Evolutionary conservation across 2,888 invertebrate genomes (phyloP).

Genomic region (Cetonia aurata): DNA sequence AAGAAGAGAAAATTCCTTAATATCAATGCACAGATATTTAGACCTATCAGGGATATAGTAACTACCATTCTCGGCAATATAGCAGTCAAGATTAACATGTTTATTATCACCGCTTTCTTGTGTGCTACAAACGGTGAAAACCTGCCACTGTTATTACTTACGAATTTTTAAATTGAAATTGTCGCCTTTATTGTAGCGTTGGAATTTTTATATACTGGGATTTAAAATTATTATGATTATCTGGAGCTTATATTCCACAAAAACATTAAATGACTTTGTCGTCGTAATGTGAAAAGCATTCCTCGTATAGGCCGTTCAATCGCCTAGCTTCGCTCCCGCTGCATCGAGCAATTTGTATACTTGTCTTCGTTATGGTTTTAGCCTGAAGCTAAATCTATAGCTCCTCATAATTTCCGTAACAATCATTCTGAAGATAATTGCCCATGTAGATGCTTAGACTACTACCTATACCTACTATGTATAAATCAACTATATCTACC

Average conservation of each 20-base stretch:
- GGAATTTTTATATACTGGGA: slow-evolving; percentile 41
- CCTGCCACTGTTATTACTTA: slow-evolving; percentile 53
- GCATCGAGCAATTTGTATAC: slow-evolving; percentile 30
- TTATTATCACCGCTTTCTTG: slow-evolving; percentile 55
- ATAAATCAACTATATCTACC: slow-evolving; percentile 21
- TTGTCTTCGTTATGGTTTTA: slow-evolving; percentile 35
- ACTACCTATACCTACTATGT: slow-evolving; percentile 12
- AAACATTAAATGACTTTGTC: slow-evolving; percentile 35
- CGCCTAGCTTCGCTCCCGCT: slow-evolving; percentile 4
- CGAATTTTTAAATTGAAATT: slow-evolving; percentile 44
- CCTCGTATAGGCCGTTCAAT: slow-evolving; percentile 22
- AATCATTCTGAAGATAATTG: slow-evolving; percentile 31
- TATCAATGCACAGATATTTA: slow-evolving; percentile 30
- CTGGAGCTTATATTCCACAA: slow-evolving; percentile 36
- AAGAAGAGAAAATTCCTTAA: neutral
- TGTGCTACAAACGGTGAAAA: slow-evolving; percentile 49
- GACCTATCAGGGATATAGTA: slow-evolving; percentile 38
- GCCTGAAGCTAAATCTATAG: slow-evolving; percentile 21
- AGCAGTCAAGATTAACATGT: slow-evolving; percentile 55
- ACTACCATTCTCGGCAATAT: slow-evolving; percentile 52
- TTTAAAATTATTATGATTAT: slow-evolving; percentile 43
- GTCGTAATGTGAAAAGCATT: slow-evolving; percentile 27
- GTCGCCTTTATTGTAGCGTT: slow-evolving; percentile 25
- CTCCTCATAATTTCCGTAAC: slow-evolving; percentile 23
- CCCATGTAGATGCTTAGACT: slow-evolving; percentile 9